Percentiles rank a stretch among this genome's conserved stretches.
phyloP scores from a whole-genome alignment of 2,888 invertebrate genomes.

The Sesia bembeciformis region DNA sequence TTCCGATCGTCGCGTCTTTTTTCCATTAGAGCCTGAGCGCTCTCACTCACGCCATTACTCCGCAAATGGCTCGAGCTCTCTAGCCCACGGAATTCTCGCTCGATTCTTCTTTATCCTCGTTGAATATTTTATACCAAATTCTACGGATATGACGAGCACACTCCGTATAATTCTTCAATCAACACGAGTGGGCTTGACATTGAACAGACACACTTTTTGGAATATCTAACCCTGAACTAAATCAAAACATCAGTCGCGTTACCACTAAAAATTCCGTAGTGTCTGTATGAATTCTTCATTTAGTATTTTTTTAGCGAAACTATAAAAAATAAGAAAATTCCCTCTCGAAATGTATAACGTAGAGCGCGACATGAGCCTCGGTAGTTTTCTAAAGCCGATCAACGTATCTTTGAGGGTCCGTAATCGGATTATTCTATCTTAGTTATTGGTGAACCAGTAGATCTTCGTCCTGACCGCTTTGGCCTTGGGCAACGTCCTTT shows the following conservation, averaged over 20 bases:
- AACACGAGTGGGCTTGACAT: slow-evolving; percentile 29
- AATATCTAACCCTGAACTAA: slow-evolving; percentile 35
- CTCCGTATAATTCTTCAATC: slow-evolving; percentile 38
- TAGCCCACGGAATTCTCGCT: slow-evolving; percentile 28
- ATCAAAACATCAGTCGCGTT: slow-evolving; percentile 24
- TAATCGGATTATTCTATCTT: slow-evolving; percentile 47
- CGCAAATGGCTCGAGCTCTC: slow-evolving; percentile 37
- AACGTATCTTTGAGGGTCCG: slow-evolving; percentile 31
- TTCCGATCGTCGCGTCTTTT: slow-evolving; percentile 17
- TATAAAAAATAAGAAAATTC: too few relatives aligned
- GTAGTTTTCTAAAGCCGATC: slow-evolving; percentile 33
- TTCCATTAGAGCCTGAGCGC: slow-evolving; percentile 36
- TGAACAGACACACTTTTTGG: slow-evolving; percentile 14
- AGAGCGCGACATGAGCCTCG: slow-evolving; percentile 8
- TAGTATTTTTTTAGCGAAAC: too few relatives aligned
- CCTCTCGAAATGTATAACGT: too few relatives aligned
- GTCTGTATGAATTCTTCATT: not conserved
- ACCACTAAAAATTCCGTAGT: too few relatives aligned
- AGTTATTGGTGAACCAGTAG: slow-evolving; percentile 28
- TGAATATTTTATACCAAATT: slow-evolving; percentile 25
- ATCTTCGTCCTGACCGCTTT: not conserved
- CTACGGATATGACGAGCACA: slow-evolving; percentile 29
- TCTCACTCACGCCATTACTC: slow-evolving; percentile 41
- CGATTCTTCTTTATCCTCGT: slow-evolving; percentile 30
- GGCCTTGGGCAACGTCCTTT: not conserved